These are phyloP conservation scores for Sinella curviseta DNA, from an alignment of 1,140 invertebrate genomes.

Conservation along the genomic window DNA sequence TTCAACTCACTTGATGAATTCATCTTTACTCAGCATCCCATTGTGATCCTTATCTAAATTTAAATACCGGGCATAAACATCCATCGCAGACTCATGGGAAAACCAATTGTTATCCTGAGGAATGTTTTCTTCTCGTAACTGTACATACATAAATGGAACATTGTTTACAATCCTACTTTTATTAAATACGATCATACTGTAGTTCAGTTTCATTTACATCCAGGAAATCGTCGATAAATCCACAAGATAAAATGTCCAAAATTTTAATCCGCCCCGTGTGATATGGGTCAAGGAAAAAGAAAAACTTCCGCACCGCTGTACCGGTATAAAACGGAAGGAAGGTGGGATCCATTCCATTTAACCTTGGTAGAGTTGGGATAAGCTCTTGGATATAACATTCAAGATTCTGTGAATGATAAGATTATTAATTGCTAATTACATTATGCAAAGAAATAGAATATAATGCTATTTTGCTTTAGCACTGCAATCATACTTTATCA, in stretches of 20 bases:
- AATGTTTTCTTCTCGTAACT: slow-evolving; percentile 81
- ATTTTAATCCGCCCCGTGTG: slow-evolving; percentile 85
- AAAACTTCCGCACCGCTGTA: slow-evolving; percentile 90
- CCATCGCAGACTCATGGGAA: slow-evolving; percentile 81
- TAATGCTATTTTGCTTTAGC: background rate
- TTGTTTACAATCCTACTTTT: too few species aligned
- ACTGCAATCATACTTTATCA: slow-evolving; percentile 70
- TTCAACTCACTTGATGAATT: slow-evolving; percentile 70
- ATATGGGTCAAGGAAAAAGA: slow-evolving; percentile 91
- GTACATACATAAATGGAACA: slow-evolving; percentile 26
- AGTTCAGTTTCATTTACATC: slow-evolving; percentile 62
- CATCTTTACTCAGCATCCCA: slow-evolving; percentile 88
- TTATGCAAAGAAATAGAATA: background rate
- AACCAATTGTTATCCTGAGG: slow-evolving; percentile 91
- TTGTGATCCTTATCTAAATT: slow-evolving; percentile 93
- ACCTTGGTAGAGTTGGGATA: slow-evolving; percentile 83
- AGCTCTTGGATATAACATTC: slow-evolving; percentile 93
- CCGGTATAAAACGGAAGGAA: slow-evolving; percentile 96
- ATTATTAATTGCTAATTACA: too few species aligned
- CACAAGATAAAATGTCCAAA: slow-evolving; percentile 84
- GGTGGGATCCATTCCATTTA: slow-evolving; percentile 85
- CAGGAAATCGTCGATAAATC: slow-evolving; percentile 87
- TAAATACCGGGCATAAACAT: slow-evolving; percentile 90
- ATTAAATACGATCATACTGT: background rate
- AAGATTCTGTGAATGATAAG: slow-evolving; percentile 74